Base-by-base conservation (phyloP, 1,140 invertebrate genomes). In the Cataglyphis hispanica region DNA sequence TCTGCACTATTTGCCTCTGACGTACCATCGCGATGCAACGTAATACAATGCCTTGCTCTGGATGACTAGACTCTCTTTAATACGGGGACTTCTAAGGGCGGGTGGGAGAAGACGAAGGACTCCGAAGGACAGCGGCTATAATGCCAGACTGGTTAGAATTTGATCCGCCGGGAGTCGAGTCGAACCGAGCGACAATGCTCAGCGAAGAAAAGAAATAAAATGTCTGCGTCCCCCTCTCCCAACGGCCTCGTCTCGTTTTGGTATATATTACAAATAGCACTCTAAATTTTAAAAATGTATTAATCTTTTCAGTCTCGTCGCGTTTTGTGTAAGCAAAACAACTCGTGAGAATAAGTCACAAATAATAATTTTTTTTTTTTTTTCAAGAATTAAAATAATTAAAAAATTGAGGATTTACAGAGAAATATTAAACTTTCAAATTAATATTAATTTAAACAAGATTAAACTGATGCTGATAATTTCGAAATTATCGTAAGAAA, bases 81-180 rank as follows among this genome's bases (percentile, higher is more conserved):
- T 75, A 66, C 74, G 72, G 83, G 87, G 85, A 84, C 16, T 4
- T 74, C 63, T 83, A 89, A 87, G 77, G 86, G 64, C 61, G 84
- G 63, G 43, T 60, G 64, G 25, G 78, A 81, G 63, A 43, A 87
- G 81, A 76, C 58, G 84, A 77, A 84, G 86, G 89, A 91, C 87
- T 86, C 50, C 87, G 93, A 94, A 94, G 94, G 93, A 94, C 94
- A 94, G 86, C 91, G 86, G 92, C 93, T 94, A 94, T 94, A 94
- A 94, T 94, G 92, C 92, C 90, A 91, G 89, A 94, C 94, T 94
- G 94, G 94, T 94, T 95, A 94, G 93, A 95, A 95, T 95, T 94
- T 94, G 94, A 95, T 95, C 93, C 93, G 92, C 90, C 92, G 91
- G 88, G 90, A 94, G 93, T 93, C 93, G 92, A 94, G 92, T 89